Evolutionary conservation across 1,140 invertebrate genomes (phyloP), one percentile per base, ranked within the genome.

Genomic region (Asobara japonica): DNA sequence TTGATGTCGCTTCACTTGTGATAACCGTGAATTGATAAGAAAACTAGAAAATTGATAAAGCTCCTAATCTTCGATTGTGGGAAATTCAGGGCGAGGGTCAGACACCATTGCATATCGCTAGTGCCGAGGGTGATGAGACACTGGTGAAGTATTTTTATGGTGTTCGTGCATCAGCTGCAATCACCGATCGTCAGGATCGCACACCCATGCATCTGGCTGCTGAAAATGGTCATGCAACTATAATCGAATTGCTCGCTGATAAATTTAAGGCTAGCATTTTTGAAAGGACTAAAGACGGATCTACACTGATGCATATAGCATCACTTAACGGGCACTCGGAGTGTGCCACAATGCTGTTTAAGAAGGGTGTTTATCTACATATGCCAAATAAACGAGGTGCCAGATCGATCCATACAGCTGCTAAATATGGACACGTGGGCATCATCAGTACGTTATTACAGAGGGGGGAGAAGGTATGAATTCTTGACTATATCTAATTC

Each of bases 341-440:
- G 77, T 99, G 97, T 75, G 98, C 98, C n/a, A 94, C 97, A 89
- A 97, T 97, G 90, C 93, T 99, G 22, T 96, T 99, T 82, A 98
- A 97, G 84, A 98, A 98, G 86, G 98, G 98, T 3, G 98, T 99
- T n/a, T 98, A 98, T 73, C 89, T 99, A 0, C 96, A 99, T 81
- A 99, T 99, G 97, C 98, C 98, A 73, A 99, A 99, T 87, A 99
- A 99, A 89, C 92, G 94, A 77, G 96, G 96, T 38, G 96, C 95
- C 0, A 89, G 96, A 51, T 96, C 95, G 81, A 96, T 98, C 74
- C 96, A 98, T 84, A 97, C 96, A 0, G 96, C 96, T 1, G 96
- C 96, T 0, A 90, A 92, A 76, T 95, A 95, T 76, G 98, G 98
- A 0, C 98, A 99, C 80, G 96, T 97, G 2, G 95, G 97, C 6